Percentiles rank a stretch among this genome's conserved stretches.
These are phyloP conservation scores for Pammene aurita DNA, from an alignment of 2,888 invertebrate genomes.

Conservation along the genomic window DNA sequence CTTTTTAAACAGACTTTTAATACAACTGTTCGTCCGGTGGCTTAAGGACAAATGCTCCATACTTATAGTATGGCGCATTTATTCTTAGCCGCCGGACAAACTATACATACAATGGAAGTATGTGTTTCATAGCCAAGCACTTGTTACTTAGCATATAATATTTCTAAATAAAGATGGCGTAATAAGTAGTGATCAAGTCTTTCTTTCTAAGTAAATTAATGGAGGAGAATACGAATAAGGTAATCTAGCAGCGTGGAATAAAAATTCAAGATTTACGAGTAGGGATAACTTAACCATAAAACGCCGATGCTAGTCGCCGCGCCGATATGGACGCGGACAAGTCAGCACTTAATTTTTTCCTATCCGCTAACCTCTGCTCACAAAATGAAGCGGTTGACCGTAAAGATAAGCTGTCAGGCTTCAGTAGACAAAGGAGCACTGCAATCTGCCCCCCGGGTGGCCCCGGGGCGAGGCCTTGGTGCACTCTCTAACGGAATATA, in stretches of 20 bases:
- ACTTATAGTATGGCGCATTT: no score
- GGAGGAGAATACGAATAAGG: not conserved
- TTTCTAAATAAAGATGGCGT: no score
- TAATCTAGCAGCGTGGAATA: not conserved
- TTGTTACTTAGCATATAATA: no score
- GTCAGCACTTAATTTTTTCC: constrained; percentile 9
- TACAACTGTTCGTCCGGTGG: no score
- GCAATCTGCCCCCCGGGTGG: constrained; percentile 27
- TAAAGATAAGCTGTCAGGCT: constrained; percentile 21
- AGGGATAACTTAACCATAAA: not conserved
- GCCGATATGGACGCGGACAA: not conserved
- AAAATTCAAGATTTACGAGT: not conserved
- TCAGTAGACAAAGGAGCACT: constrained; percentile 25
- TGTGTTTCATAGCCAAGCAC: no score
- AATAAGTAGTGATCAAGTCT: no score
- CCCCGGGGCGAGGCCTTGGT: constrained; percentile 1
- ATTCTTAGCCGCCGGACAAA: no score
- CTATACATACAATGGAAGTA: no score
- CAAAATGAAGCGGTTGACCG: constrained; percentile 26
- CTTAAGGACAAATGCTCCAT: no score
- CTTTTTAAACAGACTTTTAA: not conserved
- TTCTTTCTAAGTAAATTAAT: no score
- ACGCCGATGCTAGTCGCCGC: not conserved
- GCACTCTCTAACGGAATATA: constrained; percentile 8
- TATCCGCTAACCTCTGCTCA: constrained; percentile 13